Percentiles rank a stretch among this genome's conserved stretches.
Conservation (phyloP, 2,888 invertebrate species). For the Bedellia somnulentella region DNA sequence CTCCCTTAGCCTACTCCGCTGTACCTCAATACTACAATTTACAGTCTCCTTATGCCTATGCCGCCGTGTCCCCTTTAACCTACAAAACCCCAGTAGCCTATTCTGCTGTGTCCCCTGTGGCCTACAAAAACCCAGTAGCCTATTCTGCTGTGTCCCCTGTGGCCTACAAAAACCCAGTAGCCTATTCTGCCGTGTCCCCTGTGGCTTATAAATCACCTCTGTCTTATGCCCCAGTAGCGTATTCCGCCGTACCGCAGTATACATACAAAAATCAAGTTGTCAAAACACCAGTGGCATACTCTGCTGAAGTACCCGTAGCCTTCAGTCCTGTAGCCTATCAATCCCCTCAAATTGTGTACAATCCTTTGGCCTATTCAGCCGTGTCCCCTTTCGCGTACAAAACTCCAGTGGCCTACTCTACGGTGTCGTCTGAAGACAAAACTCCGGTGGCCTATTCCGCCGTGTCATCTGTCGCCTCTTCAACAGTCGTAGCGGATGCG, state of each 20-base stretch:
- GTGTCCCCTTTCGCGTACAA: neutral
- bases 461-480: slow-evolving; percentile 9
- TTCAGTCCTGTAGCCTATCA: slow-evolving; percentile 28
- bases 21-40: no score
- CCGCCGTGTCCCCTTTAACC: no score
- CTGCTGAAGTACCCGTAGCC: slow-evolving; percentile 22
- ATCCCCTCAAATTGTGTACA: slow-evolving; percentile 26
- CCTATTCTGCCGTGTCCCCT: neutral
- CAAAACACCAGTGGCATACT: slow-evolving; percentile 16
- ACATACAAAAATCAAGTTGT: no score
- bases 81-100: no score
- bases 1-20: no score
- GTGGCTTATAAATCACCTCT: neutral
- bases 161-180: slow-evolving; percentile 1
- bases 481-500: neutral
- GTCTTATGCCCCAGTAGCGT: no score
- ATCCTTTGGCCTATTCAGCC: slow-evolving; percentile 7
- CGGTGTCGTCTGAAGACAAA: neutral
- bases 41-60: no score
- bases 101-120: no score
- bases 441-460: slow-evolving; percentile 11
- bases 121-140: slow-evolving; percentile 1
- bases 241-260: no score
- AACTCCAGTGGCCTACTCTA: neutral
- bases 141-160: neutral